Evolutionary conservation across 1,140 invertebrate species (phyloP).

Genomic region (Ceratina japonica): DNA sequence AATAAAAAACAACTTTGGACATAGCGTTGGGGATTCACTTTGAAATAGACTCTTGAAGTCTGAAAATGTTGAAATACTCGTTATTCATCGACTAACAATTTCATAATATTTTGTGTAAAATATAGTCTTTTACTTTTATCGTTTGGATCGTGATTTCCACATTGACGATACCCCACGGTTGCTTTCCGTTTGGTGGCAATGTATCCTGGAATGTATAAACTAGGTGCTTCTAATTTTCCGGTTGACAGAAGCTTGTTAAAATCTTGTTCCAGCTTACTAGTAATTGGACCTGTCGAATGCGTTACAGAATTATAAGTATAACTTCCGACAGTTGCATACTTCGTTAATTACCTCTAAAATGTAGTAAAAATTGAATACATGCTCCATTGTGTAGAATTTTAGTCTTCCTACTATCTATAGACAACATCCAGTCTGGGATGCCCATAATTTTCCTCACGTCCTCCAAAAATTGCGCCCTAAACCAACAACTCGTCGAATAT

Average conservation of each 20-base stretch:
- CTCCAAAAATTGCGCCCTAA: slow-evolving; percentile 90
- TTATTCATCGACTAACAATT: background rate
- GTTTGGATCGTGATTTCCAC: slow-evolving; percentile 86
- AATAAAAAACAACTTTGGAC: slow-evolving; percentile 6
- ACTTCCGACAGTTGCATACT: background rate
- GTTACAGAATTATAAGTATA: background rate
- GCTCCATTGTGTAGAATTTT: slow-evolving; percentile 87
- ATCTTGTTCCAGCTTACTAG: slow-evolving; percentile 87
- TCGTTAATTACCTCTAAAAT: slow-evolving; percentile 86
- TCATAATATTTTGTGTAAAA: background rate
- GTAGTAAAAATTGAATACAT: slow-evolving; percentile 93
- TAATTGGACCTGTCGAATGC: slow-evolving; percentile 82
- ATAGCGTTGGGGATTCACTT: background rate
- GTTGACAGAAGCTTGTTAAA: slow-evolving; percentile 87
- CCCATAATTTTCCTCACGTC: slow-evolving; percentile 91
- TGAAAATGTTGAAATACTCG: slow-evolving; percentile 23
- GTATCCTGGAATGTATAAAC: slow-evolving; percentile 89
- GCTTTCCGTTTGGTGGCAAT: slow-evolving; percentile 85
- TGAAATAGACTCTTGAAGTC: slow-evolving; percentile 1
- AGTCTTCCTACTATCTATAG: slow-evolving; percentile 90
- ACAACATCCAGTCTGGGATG: slow-evolving; percentile 93
- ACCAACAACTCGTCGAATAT: slow-evolving; percentile 39
- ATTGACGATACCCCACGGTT: slow-evolving; percentile 86
- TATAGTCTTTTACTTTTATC: slow-evolving; percentile 79
- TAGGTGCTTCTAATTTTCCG: slow-evolving; percentile 86